Base-by-base conservation (phyloP, 2,797 vertebrate species). In the Tragopan temminckii region DNA sequence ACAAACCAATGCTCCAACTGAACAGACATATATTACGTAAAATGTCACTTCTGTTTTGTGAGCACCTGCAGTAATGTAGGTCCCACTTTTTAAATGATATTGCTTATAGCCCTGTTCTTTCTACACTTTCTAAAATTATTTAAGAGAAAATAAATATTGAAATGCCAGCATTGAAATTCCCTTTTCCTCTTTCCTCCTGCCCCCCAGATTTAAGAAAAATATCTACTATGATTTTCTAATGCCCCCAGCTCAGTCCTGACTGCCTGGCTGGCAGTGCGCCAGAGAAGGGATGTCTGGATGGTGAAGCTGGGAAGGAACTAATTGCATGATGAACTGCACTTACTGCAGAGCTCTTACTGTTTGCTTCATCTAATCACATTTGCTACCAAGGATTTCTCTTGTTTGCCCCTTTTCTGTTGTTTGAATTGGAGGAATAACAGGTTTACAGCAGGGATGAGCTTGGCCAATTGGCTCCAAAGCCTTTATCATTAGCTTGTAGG, bases 301-400 rank as follows among this genome's bases (percentile, higher is more conserved):
- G 74, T 18, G 77, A 92, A 89, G 89, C 70, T 94, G 71, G 91
- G 86, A 87, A 91, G 84, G 93, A 94, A 69, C 80, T 94, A 93
- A 92, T 93, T 91, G 90, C 5, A 1, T 88, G 89, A 95, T 91
- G 93, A 94, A 94, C 79, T 76, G 92, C 93, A 92, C 77, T 80
- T 89, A 64, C 77, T 82, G 74, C 24, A 38, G 45, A 72, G 58
- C 35, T 74, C 88, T 83, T 40, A 57, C 70, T 88, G 69, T 92
- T 94, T 92, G 80, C 74, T 89, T 91, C 87, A 71, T 43, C 85
- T 95, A 92, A 95, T 92, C 89, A 71, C 67, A 87, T 94, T 91
- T 94, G 62, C 68, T 88, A 94, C 42, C 33, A 71, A 82, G 78
- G 46, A 42, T 82, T 95, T 89, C 48, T 88, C 72, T 92, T 62